Evolutionary conservation across 2,113 vertebrate species (phyloP).

Genomic region (Oxygymnocypris stewartii): DNA sequence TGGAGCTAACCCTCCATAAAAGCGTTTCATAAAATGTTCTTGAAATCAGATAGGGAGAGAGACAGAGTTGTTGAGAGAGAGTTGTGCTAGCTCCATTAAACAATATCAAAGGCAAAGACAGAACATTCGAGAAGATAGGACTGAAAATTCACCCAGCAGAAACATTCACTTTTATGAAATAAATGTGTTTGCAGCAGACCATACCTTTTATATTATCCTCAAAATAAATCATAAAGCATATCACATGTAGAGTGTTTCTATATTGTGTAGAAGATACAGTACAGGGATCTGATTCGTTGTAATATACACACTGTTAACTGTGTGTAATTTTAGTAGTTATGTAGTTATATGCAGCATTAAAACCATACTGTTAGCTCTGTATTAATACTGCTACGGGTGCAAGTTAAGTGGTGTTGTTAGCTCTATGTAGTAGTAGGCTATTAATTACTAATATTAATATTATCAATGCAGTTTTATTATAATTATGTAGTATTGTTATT

Average conservation of each 20-base stretch:
- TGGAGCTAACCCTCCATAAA: slow-evolving; percentile 1
- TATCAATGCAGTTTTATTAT: too few species aligned
- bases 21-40: slow-evolving; percentile 32
- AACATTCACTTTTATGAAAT: not conserved
- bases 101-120: not conserved
- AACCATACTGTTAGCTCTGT: not conserved
- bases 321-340: not conserved
- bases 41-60: not conserved
- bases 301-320: not conserved
- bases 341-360: not conserved
- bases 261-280: not conserved
- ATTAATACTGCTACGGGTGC: not conserved
- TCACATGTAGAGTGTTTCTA: not conserved
- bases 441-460: not conserved
- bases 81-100: not conserved
- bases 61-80: not conserved
- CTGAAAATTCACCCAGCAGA: not conserved
- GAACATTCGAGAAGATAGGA: not conserved
- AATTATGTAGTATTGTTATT: too few species aligned
- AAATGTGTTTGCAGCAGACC: not conserved
- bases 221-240: not conserved
- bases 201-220: not conserved
- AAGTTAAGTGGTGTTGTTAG: not conserved
- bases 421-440: not conserved
- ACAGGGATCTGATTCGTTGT: not conserved